Base-by-base conservation (phyloP, 2,113 vertebrate species). In the Beaufortia kweichowensis region DNA sequence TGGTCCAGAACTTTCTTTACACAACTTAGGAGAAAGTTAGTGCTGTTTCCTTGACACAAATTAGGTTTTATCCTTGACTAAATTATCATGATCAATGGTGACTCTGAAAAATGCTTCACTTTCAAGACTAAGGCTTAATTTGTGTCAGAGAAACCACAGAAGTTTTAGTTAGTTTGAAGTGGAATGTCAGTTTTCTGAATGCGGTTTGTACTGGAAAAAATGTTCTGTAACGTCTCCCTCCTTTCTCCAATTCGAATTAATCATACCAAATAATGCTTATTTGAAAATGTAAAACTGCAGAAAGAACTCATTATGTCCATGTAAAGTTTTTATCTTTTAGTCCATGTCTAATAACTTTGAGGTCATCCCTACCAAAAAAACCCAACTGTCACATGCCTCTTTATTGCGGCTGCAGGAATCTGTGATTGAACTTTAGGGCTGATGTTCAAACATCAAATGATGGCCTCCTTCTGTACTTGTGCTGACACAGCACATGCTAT, bases 401-500 rank as follows among this genome's bases (percentile, higher is more conserved):
- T 28, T 72, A 81, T 81, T 77, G 59, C 50, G 28, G 60, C n/a
- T 12, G 53, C 23, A 75, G 50, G 24, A 33, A 53, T 48, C 79
- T 35, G 10, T 24, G 43, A 31, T 56, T 29, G 15, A 68, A 80
- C 10, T 53, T 63, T 56, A 63, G 24, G 46, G 61, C n/a, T 14
- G 8, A 66, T 68, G 63, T 61, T 79, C 55, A 79, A 46, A 15
- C 3, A 70, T 76, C 57, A 64, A 63, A 65, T 67, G 62, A 66
- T 41, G 59, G 64, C 43, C 28, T 28, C 5, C 63, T 72, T 48
- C 35, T n/a, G 11, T 10, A 43, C 46, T 77, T 66, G 61, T 73
- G 62, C 75, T 73, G 75, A 77, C 77, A 72, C 53, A 77, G 35
- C 55, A 61, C 28, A 10, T 2, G 67, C 53, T 50, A 72, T 81